A percentile compares a stretch with the other conserved stretches of the same genome.
phyloP scores from a whole-genome alignment of 92 coral and sea anemone species.

The Chrysogorgia sp. region DNA sequence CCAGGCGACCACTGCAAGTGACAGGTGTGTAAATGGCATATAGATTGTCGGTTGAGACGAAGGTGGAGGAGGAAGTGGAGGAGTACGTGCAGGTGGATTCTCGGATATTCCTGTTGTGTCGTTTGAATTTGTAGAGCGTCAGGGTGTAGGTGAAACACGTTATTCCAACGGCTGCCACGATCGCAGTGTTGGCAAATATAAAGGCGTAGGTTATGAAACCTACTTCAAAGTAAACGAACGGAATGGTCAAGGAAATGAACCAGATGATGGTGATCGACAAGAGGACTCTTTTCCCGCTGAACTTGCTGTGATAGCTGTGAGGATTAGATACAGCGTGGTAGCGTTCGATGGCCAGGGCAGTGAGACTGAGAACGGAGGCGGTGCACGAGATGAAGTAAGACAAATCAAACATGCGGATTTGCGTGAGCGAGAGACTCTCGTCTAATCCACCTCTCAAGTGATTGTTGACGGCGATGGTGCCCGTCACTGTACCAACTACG shows the following conservation, averaged over 20 bases:
- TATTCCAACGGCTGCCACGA: conserved; percentile 2
- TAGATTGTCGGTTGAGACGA: too few species aligned
- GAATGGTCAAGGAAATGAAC: conserved; percentile 71
- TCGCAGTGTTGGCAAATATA: conserved; percentile 43
- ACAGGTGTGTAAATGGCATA: too few species aligned
- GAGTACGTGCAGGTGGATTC: too few species aligned
- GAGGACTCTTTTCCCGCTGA: conserved; percentile 70
- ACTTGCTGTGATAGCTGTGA: conserved; percentile 63
- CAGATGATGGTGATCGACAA: conserved; percentile 73
- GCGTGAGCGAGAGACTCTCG: conserved; percentile 25
- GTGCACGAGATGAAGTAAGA: conserved; percentile 71
- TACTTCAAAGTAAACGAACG: conserved; percentile 69
- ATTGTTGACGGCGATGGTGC: conserved; percentile 67
- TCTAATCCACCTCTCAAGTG: conserved; percentile 73
- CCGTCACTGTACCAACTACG: conserved; percentile 79
- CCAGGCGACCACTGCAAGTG: not conserved
- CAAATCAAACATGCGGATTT: conserved; percentile 47
- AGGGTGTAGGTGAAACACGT: conserved; percentile 26
- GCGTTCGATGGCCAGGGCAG: conserved; percentile 83
- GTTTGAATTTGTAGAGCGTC: conserved; percentile 8
- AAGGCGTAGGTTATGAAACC: conserved; percentile 78
- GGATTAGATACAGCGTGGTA: conserved; percentile 79
- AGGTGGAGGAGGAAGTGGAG: too few species aligned
- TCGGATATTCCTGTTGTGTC: not conserved
- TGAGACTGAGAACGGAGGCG: conserved; percentile 85